Evolutionary conservation across 2,888 invertebrate genomes (phyloP).

Genomic region (Macaria notata): DNA sequence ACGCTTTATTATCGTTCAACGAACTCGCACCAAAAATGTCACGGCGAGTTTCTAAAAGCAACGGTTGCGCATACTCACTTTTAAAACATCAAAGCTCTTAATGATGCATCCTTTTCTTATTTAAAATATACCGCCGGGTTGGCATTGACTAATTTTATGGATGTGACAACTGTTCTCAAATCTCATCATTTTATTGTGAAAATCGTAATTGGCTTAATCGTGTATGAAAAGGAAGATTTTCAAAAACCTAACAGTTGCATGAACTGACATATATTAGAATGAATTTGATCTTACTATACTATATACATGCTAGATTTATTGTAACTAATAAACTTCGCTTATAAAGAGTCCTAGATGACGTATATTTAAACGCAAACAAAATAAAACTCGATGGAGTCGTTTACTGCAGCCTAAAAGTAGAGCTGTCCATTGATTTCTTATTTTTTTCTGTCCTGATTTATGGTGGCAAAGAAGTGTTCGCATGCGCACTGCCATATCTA

Average conservation of each 20-base stretch:
- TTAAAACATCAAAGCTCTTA: slow-evolving; percentile 20
- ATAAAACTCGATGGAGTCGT: slow-evolving; percentile 44
- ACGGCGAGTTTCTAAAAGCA: slow-evolving; percentile 37
- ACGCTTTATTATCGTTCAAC: slow-evolving; percentile 42
- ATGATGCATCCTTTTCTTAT: slow-evolving; percentile 9
- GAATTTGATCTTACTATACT: no score
- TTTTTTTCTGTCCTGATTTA: slow-evolving; percentile 60
- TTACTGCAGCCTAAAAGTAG: slow-evolving; percentile 50
- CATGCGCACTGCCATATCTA: slow-evolving; percentile 55
- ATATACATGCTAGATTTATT: no score
- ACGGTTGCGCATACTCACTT: slow-evolving; percentile 36
- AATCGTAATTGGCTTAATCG: no score
- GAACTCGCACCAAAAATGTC: slow-evolving; percentile 37
- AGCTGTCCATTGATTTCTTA: slow-evolving; percentile 51
- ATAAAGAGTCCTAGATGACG: slow-evolving; percentile 21
- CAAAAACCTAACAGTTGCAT: no score
- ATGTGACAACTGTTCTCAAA: no score
- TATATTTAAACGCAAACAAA: slow-evolving; percentile 39
- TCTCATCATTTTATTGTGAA: no score
- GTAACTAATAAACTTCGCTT: slow-evolving; percentile 9
- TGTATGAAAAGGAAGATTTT: no score
- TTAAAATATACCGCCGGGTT: background rate
- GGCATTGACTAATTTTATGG: no score
- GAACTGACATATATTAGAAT: no score
- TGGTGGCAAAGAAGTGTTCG: slow-evolving; percentile 58